Conservation (phyloP, 2,113 vertebrate species). For the Tamias sibiricus region DNA sequence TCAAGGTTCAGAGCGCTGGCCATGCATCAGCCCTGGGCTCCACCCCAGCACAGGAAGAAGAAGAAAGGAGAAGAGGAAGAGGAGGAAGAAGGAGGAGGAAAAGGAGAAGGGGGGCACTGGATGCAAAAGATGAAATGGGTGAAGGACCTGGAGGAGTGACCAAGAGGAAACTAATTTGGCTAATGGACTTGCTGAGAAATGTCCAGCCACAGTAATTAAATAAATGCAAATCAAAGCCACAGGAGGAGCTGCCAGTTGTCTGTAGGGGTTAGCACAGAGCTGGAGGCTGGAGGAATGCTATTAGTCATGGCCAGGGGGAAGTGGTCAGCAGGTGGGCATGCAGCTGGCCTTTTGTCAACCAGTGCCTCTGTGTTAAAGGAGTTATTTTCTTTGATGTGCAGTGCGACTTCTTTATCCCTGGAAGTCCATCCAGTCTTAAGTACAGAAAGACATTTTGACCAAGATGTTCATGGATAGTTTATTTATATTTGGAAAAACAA, state of each 20-base stretch:
- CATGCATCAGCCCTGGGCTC: neutral
- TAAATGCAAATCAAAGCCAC: constrained; percentile 61
- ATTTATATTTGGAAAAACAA: neutral
- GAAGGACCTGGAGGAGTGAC: neutral
- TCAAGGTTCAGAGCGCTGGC: neutral
- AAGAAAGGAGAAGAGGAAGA: neutral
- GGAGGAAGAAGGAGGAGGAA: neutral
- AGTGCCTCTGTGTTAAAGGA: neutral
- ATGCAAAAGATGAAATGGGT: neutral
- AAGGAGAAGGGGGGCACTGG: neutral
- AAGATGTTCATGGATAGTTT: neutral
- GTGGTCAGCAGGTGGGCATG: neutral
- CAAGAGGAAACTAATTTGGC: constrained; percentile 42
- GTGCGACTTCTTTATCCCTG: neutral
- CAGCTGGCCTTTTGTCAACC: neutral
- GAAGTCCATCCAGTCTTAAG: neutral
- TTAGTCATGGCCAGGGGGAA: neutral
- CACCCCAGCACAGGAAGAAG: too few species aligned
- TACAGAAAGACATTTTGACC: neutral
- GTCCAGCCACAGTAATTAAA: neutral
- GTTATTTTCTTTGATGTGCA: neutral
- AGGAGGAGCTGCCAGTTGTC: neutral
- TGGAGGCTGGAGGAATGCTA: neutral
- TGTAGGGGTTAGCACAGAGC: fast-evolving
- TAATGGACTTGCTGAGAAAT: constrained; percentile 29